Evolutionary conservation across 2,113 vertebrate genomes (phyloP), one percentile per base, ranked within the genome.

Genomic region (Clarias macrocephalus): DNA sequence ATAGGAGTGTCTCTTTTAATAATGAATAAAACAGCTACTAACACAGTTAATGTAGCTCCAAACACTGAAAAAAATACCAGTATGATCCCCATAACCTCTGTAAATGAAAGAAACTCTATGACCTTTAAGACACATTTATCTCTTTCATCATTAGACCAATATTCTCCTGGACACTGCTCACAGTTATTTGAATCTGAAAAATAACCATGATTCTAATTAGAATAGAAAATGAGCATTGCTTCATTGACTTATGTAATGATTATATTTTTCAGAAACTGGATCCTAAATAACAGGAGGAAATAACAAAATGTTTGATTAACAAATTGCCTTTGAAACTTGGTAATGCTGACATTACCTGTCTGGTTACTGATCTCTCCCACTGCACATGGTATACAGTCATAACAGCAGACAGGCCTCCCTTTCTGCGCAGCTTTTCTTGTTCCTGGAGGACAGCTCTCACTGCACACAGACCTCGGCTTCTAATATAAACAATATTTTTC

Each of bases 161-260:
- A 94, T 82, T 94, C 93, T 62, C 90, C 93, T 85, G 93, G 93
- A 92, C 94, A 95, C 88, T 91, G 92, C 88, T 84, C 91, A 89
- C 94, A 95, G 91, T 91, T 89, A 92, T 88, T 93, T 91, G 94
- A 92, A 94, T 95, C 94, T 95, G 93, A 42, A 95, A 95, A 85
- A 87, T 89, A 93, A 92, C 65, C 89, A 56, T 42, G 13, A 80
- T 76, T 63, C 42, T 81, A 30, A 77, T 83, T 54, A 83, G 68
- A 30, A 63, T 1, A 12, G 9, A 25, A 13, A 76, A 52, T 23
- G 48, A 52, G 21, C 0, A 52, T n/a, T 76, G 37, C 7, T 76
- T 76, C 2, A 1, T 25, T 21, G 73, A 42, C 54, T 87, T 52
- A 25, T n/a, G 87, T 88, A 3, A 1, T 70, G 2, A 92, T 72